Conservation (phyloP, 23 tunicate species). For the Styela plicata region DNA sequence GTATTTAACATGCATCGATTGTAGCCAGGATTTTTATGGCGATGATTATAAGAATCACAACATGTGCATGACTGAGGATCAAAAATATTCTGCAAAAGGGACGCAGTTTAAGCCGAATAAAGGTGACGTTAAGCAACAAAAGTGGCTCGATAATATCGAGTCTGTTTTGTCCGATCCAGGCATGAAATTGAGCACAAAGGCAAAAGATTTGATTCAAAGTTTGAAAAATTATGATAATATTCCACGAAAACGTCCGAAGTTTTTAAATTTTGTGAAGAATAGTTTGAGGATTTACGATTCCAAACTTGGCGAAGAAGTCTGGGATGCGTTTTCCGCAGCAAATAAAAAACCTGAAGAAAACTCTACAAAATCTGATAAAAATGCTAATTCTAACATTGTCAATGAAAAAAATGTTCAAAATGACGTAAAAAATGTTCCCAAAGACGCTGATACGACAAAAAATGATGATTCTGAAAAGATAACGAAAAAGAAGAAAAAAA, state of each 20-base stretch:
- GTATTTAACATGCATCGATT: constrained; percentile 84
- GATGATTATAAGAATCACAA: constrained; percentile 63
- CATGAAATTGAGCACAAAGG: constrained; percentile 13
- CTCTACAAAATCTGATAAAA: not conserved
- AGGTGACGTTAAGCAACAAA: constrained; percentile 78
- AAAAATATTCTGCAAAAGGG: constrained; percentile 75
- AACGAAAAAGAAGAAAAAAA: constrained; percentile 3
- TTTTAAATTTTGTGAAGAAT: constrained; percentile 71
- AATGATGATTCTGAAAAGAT: not conserved
- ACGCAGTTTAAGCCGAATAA: constrained; percentile 44
- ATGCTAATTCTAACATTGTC: not conserved
- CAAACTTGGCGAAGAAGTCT: constrained; percentile 55
- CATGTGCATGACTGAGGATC: constrained; percentile 65
- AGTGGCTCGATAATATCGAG: constrained; percentile 54
- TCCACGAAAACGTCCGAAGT: constrained; percentile 68
- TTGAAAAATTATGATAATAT: constrained; percentile 48
- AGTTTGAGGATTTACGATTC: constrained; percentile 42
- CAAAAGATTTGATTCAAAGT: constrained; percentile 24
- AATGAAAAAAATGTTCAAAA: not conserved
- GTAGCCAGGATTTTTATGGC: constrained; percentile 70
- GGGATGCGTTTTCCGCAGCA: constrained; percentile 41
- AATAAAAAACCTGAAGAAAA: not conserved
- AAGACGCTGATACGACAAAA: not conserved
- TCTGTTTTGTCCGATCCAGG: constrained; percentile 14
- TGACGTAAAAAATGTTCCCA: not conserved